These are phyloP conservation scores for Gerris lacustris DNA, from an alignment of 2,888 invertebrate genomes.

Conservation along the genomic window DNA sequence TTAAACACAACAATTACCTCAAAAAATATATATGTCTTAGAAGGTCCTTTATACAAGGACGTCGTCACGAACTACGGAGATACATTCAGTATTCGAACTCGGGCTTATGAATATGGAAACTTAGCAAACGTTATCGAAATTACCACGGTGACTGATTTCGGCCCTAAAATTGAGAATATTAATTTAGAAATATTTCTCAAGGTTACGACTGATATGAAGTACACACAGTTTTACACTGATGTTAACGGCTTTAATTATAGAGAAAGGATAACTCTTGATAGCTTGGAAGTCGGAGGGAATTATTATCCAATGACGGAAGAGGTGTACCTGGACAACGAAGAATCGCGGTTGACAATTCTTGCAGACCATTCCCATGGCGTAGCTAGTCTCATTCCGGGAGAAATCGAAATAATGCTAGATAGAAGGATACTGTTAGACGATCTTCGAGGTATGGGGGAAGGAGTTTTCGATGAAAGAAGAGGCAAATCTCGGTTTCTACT, in stretches of 20 bases:
- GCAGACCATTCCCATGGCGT: conserved; percentile 24
- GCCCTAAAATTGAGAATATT: background rate
- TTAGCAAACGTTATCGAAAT: conserved; percentile 15
- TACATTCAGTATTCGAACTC: conserved; percentile 7
- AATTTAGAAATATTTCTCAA: conserved; percentile 22
- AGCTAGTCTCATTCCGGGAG: conserved; percentile 16
- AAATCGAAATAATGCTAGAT: conserved; percentile 23
- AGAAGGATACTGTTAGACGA: conserved; percentile 20
- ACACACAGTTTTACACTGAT: conserved; percentile 20
- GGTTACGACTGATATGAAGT: conserved; percentile 16
- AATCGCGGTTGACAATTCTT: conserved; percentile 15
- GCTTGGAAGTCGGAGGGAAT: conserved; percentile 17
- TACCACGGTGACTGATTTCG: conserved; percentile 16
- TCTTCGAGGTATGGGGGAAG: conserved; percentile 22
- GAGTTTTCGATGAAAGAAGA: conserved; percentile 17
- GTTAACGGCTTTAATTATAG: conserved; percentile 22
- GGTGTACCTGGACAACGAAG: conserved; percentile 18
- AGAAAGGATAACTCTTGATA: conserved; percentile 12
- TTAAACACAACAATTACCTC: conserved; percentile 4
- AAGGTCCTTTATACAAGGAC: conserved; percentile 12
- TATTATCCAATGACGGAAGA: conserved; percentile 22
- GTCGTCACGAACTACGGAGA: conserved; percentile 1
- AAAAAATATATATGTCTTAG: conserved; percentile 11
- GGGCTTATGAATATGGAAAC: conserved; percentile 7
- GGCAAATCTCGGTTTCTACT: conserved; percentile 19